Base-by-base conservation (phyloP, 2,888 invertebrate genomes). In the Gortyna flavago region DNA sequence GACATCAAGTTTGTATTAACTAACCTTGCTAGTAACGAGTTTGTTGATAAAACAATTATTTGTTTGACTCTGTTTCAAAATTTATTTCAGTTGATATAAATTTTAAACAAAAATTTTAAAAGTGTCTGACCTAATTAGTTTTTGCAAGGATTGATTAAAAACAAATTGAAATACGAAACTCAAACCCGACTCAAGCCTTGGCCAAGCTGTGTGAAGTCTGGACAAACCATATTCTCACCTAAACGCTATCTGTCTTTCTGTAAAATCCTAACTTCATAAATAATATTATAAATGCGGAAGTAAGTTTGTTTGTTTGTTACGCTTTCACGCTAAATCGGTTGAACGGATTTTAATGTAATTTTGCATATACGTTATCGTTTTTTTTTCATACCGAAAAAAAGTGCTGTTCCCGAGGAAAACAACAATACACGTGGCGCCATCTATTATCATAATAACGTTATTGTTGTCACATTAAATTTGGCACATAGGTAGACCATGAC, bases 41-140 rank as follows among this genome's bases (percentile, higher is more conserved):
- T 59, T 35, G 54, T 35, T 81, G 29, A 35, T 38, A 65, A 66
- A 75, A 57, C n/a, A 18, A 69, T 75, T 9, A 61, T 69, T 80
- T 48, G 25, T 51, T 57, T 62, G 25, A 35, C 32, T 57, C n/a
- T 6, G 8, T 81, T 64, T n/a, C 21, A 57, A 35, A 16, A 38
- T 61, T 44, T 4, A 29, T 44, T 54, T 66, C 4, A 29, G 8
- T 48, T 35, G 62, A 57, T 44, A 72, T 72, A 66, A 8, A 18
- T 57, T 64, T 57, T 3, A 48, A 80, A 75, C 68, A 16, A 51
- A 67, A 48, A 64, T 62, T 41, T 51, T 2, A 48, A 64, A 68
- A 48, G 35, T 74, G 29, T 35, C 21, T 62, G 44, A 67, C 81
- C 54, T 57, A 5, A 48, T 64, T 71, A n/a, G 11, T 35, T 59